Conservation (phyloP, 2,113 vertebrate genomes). For the Silurus asotus region DNA sequence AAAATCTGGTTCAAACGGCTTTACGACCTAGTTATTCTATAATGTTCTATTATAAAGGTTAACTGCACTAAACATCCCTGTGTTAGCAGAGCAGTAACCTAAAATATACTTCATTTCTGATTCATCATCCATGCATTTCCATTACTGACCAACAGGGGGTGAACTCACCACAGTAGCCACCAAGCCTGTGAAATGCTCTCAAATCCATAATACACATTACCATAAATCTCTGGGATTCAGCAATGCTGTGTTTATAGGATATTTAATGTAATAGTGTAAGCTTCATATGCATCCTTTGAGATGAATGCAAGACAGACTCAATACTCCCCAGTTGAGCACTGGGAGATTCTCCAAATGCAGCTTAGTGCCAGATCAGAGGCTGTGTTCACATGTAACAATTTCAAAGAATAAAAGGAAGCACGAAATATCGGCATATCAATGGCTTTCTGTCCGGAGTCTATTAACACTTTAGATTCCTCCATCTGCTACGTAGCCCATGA, state of each 20-base stretch:
- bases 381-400: constrained; percentile 32
- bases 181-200: constrained; percentile 12
- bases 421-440: constrained; percentile 35
- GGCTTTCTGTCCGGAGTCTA: constrained; percentile 5
- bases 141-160: constrained; percentile 55
- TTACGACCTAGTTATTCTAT: background rate
- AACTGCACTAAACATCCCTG: background rate
- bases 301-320: constrained; percentile 42
- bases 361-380: constrained; percentile 30
- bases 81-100: background rate
- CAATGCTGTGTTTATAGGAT: constrained; percentile 45
- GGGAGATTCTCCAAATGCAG: constrained; percentile 37
- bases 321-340: constrained; percentile 33
- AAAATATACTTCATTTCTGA: background rate
- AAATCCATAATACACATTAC: constrained; percentile 36
- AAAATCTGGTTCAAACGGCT: constrained; percentile 16
- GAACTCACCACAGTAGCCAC: constrained; percentile 39
- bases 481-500: constrained; percentile 9
- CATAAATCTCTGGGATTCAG: constrained; percentile 40
- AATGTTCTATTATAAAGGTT: constrained; percentile 2
- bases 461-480: constrained; percentile 20
- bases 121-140: constrained; percentile 36
- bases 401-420: constrained; percentile 19
- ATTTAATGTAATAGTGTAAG: constrained; percentile 49
- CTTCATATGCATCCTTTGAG: constrained; percentile 4